Conservation (phyloP, 2,113 vertebrate species). For the Melanerpes formicivorus region DNA sequence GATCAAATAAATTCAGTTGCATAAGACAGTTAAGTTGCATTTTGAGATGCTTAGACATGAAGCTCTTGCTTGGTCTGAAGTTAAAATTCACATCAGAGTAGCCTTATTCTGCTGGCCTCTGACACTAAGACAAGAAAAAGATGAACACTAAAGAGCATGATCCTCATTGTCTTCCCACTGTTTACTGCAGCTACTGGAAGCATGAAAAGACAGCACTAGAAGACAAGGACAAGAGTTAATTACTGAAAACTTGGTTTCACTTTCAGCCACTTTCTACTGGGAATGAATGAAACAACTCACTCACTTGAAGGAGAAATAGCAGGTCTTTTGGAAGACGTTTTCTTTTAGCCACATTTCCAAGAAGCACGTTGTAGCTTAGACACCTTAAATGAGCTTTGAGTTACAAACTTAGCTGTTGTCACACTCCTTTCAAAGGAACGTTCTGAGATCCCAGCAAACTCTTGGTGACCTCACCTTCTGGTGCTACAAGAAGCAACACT, state of each 20-base stretch:
- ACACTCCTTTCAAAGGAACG: neutral
- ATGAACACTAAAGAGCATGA: neutral
- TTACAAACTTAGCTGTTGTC: neutral
- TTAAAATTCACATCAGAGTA: neutral
- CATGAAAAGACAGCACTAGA: neutral
- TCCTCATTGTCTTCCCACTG: neutral
- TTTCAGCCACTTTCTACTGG: neutral
- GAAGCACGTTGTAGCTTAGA: neutral
- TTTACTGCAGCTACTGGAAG: neutral
- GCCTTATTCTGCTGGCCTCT: neutral
- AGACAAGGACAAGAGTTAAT: neutral
- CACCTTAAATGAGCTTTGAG: neutral
- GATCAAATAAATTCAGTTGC: neutral
- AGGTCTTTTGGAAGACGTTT: neutral
- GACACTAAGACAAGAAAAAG: neutral
- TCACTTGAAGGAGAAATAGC: neutral
- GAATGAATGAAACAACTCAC: neutral
- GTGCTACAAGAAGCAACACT: neutral
- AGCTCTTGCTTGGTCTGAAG: neutral
- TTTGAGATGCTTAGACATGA: neutral
- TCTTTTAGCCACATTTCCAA: neutral
- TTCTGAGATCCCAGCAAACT: neutral
- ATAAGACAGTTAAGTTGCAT: neutral
- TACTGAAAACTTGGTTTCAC: rapidly evolving
- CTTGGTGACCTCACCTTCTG: neutral